Percentiles rank a stretch among this genome's conserved stretches.
These are phyloP conservation scores for Lycocerus yunnanus DNA, from an alignment of 2,888 invertebrate species.

Conservation along the genomic window DNA sequence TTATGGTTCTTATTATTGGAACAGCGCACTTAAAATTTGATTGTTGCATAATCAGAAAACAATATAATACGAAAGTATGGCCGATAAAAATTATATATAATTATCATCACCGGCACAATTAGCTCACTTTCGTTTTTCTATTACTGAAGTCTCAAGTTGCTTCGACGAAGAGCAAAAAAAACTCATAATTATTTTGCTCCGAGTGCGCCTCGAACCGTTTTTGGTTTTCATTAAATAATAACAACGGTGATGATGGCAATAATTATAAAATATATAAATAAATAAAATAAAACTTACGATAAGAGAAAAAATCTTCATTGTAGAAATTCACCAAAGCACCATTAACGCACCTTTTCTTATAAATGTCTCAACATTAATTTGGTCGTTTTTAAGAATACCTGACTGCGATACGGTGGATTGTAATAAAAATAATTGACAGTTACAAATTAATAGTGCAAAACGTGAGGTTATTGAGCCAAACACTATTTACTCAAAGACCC, in stretches of 20 bases:
- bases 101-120: neutral
- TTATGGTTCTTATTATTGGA: neutral
- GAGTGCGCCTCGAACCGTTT: neutral
- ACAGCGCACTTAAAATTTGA: neutral
- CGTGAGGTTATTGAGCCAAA: conserved; percentile 27
- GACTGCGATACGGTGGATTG: neutral
- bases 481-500: conserved; percentile 21
- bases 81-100: neutral
- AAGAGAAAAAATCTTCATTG: conserved; percentile 11
- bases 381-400: neutral
- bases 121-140: neutral
- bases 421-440: conserved; percentile 11
- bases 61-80: neutral
- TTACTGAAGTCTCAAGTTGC: too few species aligned
- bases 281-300: conserved; percentile 12
- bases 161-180: neutral
- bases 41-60: neutral
- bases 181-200: too few species aligned
- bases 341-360: neutral
- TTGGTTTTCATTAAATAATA: neutral
- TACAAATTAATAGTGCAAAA: conserved; percentile 30
- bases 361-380: neutral
- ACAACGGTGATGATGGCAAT: neutral
- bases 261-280: neutral
- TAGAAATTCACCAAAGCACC: neutral